These are phyloP conservation scores for Aphidius gifuensis DNA, from an alignment of 1,140 invertebrate genomes.

Conservation along the genomic window DNA sequence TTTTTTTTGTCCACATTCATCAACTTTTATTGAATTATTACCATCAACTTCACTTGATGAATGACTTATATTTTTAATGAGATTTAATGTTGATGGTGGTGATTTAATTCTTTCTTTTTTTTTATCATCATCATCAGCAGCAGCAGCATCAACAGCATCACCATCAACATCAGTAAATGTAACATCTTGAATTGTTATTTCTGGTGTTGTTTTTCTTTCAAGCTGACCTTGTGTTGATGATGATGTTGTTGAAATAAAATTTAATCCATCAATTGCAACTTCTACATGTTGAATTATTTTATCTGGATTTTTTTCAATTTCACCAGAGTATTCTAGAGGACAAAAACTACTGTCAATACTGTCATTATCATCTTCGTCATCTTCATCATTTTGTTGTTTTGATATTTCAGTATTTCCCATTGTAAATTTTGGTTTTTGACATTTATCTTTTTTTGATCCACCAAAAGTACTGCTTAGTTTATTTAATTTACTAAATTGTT, in stretches of 20 bases:
- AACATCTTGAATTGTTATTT: conserved; percentile 59
- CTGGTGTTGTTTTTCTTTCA: conserved; percentile 55
- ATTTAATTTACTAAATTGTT: conserved; percentile 80
- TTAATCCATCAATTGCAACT: conserved; percentile 23
- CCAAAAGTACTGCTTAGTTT: conserved; percentile 69
- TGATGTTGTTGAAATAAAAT: conserved; percentile 24
- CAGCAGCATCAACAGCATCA: background rate
- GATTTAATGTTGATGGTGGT: conserved; percentile 56
- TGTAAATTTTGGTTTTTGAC: conserved; percentile 54
- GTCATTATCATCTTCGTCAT: background rate
- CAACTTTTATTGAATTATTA: conserved; percentile 23
- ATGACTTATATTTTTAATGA: conserved; percentile 64
- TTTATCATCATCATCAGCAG: conserved; percentile 26
- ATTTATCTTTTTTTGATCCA: conserved; percentile 43
- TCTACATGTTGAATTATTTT: conserved; percentile 11
- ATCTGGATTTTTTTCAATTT: conserved; percentile 7
- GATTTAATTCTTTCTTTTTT: conserved; percentile 46
- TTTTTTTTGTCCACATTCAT: conserved; percentile 48
- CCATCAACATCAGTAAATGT: no score
- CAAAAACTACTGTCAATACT: conserved; percentile 3
- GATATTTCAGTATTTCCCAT: conserved; percentile 40
- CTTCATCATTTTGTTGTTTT: conserved; percentile 8
- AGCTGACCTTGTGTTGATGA: conserved; percentile 16
- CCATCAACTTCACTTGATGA: conserved; percentile 65
- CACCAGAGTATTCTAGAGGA: background rate